phyloP scores from a whole-genome alignment of 2,797 vertebrate species.

The Serranus cabrilla region DNA sequence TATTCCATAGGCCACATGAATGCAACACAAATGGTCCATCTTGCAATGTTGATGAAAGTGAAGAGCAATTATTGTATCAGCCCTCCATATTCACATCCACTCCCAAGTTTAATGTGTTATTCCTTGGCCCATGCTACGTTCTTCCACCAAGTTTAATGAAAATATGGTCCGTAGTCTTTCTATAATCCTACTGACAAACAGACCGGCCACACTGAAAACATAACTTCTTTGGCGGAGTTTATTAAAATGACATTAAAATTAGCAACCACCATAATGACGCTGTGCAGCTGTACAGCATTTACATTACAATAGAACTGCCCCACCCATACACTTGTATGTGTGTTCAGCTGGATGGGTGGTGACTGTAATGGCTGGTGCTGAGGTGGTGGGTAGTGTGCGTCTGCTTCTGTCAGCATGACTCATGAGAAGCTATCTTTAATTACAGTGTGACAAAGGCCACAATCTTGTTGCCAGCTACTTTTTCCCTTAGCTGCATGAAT shows the following conservation, averaged over 20 bases:
- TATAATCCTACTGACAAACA: too few species aligned
- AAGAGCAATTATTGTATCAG: too few species aligned
- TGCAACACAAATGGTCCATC: too few species aligned
- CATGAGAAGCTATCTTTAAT: conserved; percentile 41
- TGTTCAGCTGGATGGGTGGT: conserved; percentile 17
- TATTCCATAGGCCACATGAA: too few species aligned
- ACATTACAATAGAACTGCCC: conserved; percentile 4
- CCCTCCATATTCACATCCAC: too few species aligned
- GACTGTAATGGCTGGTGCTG: background rate
- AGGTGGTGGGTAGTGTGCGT: conserved; percentile 7
- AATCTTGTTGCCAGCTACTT: conserved; percentile 11
- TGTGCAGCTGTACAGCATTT: conserved; percentile 12
- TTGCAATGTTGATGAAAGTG: too few species aligned
- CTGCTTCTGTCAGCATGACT: conserved; percentile 28
- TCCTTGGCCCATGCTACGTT: too few species aligned
- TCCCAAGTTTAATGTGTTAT: too few species aligned
- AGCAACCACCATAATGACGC: conserved; percentile 28
- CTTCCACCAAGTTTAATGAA: too few species aligned
- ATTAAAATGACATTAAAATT: conserved; percentile 33
- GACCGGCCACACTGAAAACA: too few species aligned
- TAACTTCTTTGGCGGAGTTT: too few species aligned
- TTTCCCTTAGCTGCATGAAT: conserved; percentile 21
- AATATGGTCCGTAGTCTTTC: too few species aligned
- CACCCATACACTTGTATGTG: background rate
- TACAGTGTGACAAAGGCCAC: conserved; percentile 32